Conservation (phyloP, 2,797 vertebrate species). For the Neosalanx taihuensis region DNA sequence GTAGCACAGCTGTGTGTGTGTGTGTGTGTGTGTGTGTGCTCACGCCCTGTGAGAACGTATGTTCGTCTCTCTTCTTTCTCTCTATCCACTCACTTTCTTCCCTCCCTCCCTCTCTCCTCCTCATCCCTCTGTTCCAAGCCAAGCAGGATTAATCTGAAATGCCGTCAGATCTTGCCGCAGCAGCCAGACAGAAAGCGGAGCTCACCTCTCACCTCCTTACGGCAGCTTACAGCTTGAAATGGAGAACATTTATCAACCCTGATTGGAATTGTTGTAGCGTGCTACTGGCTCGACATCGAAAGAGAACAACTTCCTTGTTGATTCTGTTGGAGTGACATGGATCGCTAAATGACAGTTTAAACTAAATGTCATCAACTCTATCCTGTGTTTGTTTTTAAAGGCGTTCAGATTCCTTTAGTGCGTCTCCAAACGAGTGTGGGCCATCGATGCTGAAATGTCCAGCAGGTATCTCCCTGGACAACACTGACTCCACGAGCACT, state of each 20-base stretch:
- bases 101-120: too few species aligned
- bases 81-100: neutral
- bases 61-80: neutral
- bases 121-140: too few species aligned
- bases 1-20: conserved; percentile 17
- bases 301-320: neutral
- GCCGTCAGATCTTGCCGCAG: neutral
- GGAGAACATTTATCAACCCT: neutral
- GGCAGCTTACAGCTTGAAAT: neutral
- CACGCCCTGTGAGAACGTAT: neutral
- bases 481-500: too few species aligned
- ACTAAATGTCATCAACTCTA: too few species aligned
- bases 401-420: too few species aligned
- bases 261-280: neutral
- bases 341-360: too few species aligned
- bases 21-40: neutral
- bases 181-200: neutral
- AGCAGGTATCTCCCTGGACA: too few species aligned
- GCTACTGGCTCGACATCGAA: neutral
- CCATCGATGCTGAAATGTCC: too few species aligned
- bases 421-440: too few species aligned
- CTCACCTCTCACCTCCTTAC: neutral
- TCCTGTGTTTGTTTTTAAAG: too few species aligned
- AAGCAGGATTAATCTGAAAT: neutral
- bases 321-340: neutral